Conservation (phyloP, 2,797 vertebrate genomes). For the Fratercula arctica region DNA sequence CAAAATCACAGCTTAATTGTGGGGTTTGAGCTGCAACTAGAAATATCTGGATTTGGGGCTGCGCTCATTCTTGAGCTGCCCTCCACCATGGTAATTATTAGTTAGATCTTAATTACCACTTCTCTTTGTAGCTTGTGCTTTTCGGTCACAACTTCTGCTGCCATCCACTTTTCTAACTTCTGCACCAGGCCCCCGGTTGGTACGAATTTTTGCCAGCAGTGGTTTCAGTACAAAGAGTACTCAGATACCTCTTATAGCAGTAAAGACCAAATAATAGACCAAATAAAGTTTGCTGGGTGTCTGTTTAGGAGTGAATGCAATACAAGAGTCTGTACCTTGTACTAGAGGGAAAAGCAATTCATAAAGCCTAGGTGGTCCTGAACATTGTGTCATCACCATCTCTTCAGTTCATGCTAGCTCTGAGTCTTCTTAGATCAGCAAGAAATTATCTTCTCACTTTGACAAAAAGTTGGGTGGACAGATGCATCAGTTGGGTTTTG, state of each 20-base stretch:
- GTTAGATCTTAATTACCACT: conserved; percentile 39
- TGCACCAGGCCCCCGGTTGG: neutral
- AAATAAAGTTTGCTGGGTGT: neutral
- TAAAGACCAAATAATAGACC: neutral
- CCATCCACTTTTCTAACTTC: neutral
- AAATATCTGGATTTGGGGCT: conserved; percentile 49
- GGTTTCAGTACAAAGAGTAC: neutral
- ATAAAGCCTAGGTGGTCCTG: neutral
- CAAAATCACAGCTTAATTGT: conserved; percentile 60
- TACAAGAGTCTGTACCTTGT: neutral
- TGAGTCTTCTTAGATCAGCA: neutral
- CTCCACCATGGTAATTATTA: neutral
- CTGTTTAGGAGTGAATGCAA: neutral
- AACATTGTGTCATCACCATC: neutral
- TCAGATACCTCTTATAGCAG: neutral
- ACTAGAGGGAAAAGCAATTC: neutral
- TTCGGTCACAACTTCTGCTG: neutral
- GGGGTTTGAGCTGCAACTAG: conserved; percentile 51
- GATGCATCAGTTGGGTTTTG: neutral
- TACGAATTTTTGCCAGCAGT: neutral
- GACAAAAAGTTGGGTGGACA: neutral
- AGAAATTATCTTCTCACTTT: neutral
- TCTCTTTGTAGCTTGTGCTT: neutral
- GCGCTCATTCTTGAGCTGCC: neutral
- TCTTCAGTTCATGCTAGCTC: neutral